Conservation (phyloP, 64 coral and sea anemone genomes). For the Montipora capricornis region DNA sequence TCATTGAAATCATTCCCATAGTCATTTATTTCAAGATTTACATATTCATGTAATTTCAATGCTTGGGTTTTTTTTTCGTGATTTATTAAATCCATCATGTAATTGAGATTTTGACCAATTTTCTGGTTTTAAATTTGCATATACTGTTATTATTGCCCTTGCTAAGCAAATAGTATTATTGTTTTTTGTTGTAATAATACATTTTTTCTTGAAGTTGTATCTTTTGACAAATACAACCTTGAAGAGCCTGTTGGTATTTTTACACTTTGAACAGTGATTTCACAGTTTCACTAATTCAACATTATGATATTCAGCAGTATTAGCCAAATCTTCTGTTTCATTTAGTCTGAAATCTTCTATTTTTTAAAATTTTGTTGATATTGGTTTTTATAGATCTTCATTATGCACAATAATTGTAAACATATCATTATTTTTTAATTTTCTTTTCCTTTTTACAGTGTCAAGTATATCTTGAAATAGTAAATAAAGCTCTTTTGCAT, state of each 20-base stretch:
- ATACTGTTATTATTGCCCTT: background rate
- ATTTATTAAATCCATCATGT: slow-evolving; percentile 1
- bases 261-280: slow-evolving; percentile 53
- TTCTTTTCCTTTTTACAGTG: no score
- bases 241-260: slow-evolving; percentile 45
- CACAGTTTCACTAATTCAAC: slow-evolving; percentile 4
- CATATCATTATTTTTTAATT: no score
- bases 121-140: no score
- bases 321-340: slow-evolving; percentile 34
- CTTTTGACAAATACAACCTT: no score
- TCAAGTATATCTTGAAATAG: slow-evolving; percentile 7
- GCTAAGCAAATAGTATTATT: no score
- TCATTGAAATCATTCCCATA: background rate
- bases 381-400: slow-evolving; percentile 10
- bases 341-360: slow-evolving; percentile 24
- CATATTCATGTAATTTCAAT: slow-evolving; percentile 52
- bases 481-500: slow-evolving; percentile 14
- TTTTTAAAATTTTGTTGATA: slow-evolving; percentile 28
- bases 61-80: slow-evolving; percentile 62
- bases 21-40: background rate
- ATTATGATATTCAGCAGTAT: slow-evolving; percentile 12
- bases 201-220: no score
- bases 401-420: no score
- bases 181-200: no score
- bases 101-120: no score